phyloP scores from a whole-genome alignment of 2,888 invertebrate species.

The Catonia carolina region DNA sequence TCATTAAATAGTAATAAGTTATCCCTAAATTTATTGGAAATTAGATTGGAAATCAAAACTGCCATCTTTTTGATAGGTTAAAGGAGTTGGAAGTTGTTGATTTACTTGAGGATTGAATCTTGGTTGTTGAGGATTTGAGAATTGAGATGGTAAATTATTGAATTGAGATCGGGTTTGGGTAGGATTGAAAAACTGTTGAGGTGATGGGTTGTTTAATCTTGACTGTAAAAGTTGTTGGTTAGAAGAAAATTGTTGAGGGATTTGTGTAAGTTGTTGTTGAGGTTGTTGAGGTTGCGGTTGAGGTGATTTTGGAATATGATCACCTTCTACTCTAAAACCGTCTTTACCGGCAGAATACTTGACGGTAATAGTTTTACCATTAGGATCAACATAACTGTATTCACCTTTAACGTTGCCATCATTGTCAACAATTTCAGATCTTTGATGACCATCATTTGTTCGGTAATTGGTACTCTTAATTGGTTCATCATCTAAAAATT shows the following conservation, averaged over 20 bases:
- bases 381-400: slow-evolving; percentile 57
- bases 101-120: too few relatives aligned
- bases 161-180: too few relatives aligned
- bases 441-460: slow-evolving; percentile 26
- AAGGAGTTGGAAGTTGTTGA: too few relatives aligned
- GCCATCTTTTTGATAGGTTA: too few relatives aligned
- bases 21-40: too few relatives aligned
- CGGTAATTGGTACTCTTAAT: slow-evolving; percentile 16
- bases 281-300: slow-evolving; percentile 19
- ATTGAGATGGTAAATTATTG: too few relatives aligned
- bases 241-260: not conserved
- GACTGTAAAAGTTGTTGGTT: too few relatives aligned
- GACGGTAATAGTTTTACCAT: slow-evolving; percentile 54
- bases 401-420: slow-evolving; percentile 29
- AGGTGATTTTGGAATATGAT: slow-evolving; percentile 33
- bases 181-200: too few relatives aligned
- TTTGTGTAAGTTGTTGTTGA: slow-evolving; percentile 22
- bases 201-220: too few relatives aligned
- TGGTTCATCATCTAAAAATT: not conserved
- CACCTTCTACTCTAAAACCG: slow-evolving; percentile 37
- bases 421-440: slow-evolving; percentile 27
- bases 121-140: too few relatives aligned
- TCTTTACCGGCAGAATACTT: slow-evolving; percentile 45
- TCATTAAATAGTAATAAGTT: too few relatives aligned
- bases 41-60: too few relatives aligned